Evolutionary conservation across 2,797 vertebrate species (phyloP), one percentile per base, ranked within the genome.

Genomic region (Brotula barbata): DNA sequence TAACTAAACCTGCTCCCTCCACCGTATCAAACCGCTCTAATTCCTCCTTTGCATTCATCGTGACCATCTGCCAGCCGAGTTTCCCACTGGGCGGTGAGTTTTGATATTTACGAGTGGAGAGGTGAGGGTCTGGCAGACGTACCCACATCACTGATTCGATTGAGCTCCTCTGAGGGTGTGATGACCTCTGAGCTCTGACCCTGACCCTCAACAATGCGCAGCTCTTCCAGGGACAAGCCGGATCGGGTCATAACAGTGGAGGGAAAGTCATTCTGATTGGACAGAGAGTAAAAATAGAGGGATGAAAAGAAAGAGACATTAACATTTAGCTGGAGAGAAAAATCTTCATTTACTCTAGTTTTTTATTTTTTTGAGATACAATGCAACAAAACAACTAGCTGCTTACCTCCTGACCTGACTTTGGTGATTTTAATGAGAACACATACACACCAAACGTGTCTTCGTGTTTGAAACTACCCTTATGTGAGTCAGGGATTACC

Each of bases 121-220:
- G 67, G 73, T 58, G 63, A 77, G 68, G 66, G 76, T 80, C 71
- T 68, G 47, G 64, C 68, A 75, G 80, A 34, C 90, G 61, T 87
- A 98, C 96, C 95, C 87, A 95, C 86, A 33, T 98, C 95, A 76
- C 91, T 95, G 74, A 95, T 92, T 85, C 94, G 92, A 87, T 90
- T 94, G 80, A 96, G 88, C 90, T 99, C 97, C 78, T 99, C 96
- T n/a, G 92, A 93, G 75, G 95, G 94, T 58, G 92, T 95, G 72
- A 90, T 92, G 85, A 95, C 85, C 68, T 99, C 97, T 46, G 94
- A 92, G 87, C 92, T 98, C 85, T 98, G 96, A 64, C 97, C 97
- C 76, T 99, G 96, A 6, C 97, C 97, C 88, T 99, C 97, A 70
- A 99, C 97, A 73, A 98, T 93, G 64, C 97, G 93, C 63, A 99